A percentile compares a stretch with the other conserved stretches of the same genome.
Evolutionary conservation across 1,140 invertebrate genomes (phyloP).

Genomic region (Leptopilina clavipes): DNA sequence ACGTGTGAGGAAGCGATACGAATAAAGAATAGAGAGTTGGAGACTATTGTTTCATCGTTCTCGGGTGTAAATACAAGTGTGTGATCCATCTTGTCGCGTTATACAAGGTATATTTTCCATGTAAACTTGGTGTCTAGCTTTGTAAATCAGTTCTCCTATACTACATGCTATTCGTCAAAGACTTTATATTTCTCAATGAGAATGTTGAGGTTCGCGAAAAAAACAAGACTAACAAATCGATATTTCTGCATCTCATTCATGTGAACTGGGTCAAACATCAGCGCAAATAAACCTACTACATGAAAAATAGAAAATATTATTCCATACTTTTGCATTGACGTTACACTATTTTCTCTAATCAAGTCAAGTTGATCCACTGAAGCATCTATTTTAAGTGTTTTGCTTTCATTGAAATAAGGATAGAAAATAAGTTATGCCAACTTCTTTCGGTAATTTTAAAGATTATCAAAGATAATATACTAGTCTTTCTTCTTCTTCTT

Average conservation of each 20-base stretch:
- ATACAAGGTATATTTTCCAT: background rate
- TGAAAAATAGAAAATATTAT: slow-evolving; percentile 20
- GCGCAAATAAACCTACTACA: slow-evolving; percentile 23
- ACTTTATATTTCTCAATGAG: background rate
- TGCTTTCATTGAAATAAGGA: background rate
- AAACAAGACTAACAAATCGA: slow-evolving; percentile 29
- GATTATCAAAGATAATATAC: no score
- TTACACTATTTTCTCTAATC: background rate
- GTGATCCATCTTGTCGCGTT: background rate
- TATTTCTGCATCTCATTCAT: slow-evolving; percentile 30
- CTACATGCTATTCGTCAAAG: slow-evolving; percentile 1
- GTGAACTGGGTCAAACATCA: slow-evolving; percentile 25
- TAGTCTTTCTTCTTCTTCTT: no score
- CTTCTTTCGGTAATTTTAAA: no score
- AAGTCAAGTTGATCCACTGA: background rate
- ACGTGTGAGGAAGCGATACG: slow-evolving; percentile 43
- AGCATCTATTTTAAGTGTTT: background rate
- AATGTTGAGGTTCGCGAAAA: slow-evolving; percentile 21
- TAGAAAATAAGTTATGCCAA: no score
- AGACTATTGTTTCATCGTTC: slow-evolving; percentile 57
- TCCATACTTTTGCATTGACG: background rate
- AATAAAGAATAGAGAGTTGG: slow-evolving; percentile 53
- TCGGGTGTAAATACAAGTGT: slow-evolving; percentile 58
- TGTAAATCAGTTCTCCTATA: background rate
- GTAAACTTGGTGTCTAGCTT: background rate